Percentiles rank a stretch among this genome's conserved stretches.
These are phyloP conservation scores for Muraenolepis orangiensis DNA, from an alignment of 2,797 vertebrate genomes.

Conservation along the genomic window DNA sequence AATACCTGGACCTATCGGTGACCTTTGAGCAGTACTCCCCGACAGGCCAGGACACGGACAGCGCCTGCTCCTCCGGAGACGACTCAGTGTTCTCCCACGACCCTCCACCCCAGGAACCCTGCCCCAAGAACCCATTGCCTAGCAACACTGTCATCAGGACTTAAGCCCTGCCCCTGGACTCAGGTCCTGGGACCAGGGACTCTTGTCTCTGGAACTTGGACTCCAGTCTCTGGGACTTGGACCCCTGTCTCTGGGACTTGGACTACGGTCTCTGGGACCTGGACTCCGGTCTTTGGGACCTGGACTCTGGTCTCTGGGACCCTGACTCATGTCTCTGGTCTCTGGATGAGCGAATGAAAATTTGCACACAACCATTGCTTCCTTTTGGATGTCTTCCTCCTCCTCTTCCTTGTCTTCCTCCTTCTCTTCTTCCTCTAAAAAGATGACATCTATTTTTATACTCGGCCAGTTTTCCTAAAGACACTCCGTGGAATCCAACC, in stretches of 20 bases:
- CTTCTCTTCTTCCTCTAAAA: conserved; percentile 48
- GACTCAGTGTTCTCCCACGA: conserved; percentile 97
- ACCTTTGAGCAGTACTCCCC: conserved; percentile 98
- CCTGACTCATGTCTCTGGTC: too few species aligned
- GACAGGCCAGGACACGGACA: conserved; percentile 90
- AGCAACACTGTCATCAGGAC: conserved; percentile 81
- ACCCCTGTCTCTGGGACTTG: neutral
- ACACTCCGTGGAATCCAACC: conserved; percentile 73
- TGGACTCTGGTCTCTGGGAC: too few species aligned
- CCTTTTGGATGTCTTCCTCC: too few species aligned
- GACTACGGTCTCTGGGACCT: too few species aligned
- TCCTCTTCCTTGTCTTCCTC: too few species aligned
- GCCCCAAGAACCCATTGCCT: conserved; percentile 82
- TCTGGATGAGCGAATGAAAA: too few species aligned
- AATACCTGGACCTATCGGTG: conserved; percentile 86
- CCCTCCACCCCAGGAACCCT: conserved; percentile 85
- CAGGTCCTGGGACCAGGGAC: neutral
- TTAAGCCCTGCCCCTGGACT: conserved; percentile 47
- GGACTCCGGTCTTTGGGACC: too few species aligned
- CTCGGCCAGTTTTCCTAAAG: conserved; percentile 72
- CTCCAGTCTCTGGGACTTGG: too few species aligned
- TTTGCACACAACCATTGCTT: too few species aligned
- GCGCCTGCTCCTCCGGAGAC: conserved; percentile 93
- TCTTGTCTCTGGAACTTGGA: too few species aligned
- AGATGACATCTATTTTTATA: conserved; percentile 77